Evolutionary conservation across 1,140 invertebrate genomes (phyloP).

Genomic region (Coenobita brevimanus): DNA sequence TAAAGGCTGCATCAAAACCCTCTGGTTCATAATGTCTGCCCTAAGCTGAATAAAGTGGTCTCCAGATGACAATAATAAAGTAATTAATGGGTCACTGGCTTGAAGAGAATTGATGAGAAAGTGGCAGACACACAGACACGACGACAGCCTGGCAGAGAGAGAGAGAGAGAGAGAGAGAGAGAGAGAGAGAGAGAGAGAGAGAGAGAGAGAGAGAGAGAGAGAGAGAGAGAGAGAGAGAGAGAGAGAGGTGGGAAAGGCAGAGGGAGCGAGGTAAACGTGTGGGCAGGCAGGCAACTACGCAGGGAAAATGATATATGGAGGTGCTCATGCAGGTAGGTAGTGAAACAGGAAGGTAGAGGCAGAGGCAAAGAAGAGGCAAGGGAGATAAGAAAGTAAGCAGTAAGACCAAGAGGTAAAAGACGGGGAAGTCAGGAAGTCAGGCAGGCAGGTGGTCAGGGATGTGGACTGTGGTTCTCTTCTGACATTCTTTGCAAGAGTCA

Average conservation of each 20-base stretch:
- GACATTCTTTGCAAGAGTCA: no score
- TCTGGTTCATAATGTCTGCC: no score
- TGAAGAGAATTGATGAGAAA: background rate
- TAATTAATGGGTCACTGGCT: no score
- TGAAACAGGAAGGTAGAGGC: background rate
- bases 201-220: constrained; percentile 15
- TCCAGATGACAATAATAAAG: no score
- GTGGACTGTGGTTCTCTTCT: no score
- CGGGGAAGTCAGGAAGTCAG: no score
- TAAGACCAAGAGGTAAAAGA: no score
- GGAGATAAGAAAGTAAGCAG: background rate
- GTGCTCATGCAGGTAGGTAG: background rate
- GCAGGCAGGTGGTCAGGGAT: no score
- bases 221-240: background rate
- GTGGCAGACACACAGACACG: background rate
- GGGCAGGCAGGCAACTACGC: background rate
- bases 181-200: background rate
- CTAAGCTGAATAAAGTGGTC: no score
- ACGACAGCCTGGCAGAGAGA: no score
- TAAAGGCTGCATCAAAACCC: no score
- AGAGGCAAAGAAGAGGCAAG: background rate
- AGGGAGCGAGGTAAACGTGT: background rate
- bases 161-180: no score
- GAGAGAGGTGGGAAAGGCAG: background rate
- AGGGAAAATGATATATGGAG: background rate